Base-by-base conservation (phyloP, 37 sponge, comb jelly and placozoan genomes). In the Eunapius fragilis region DNA sequence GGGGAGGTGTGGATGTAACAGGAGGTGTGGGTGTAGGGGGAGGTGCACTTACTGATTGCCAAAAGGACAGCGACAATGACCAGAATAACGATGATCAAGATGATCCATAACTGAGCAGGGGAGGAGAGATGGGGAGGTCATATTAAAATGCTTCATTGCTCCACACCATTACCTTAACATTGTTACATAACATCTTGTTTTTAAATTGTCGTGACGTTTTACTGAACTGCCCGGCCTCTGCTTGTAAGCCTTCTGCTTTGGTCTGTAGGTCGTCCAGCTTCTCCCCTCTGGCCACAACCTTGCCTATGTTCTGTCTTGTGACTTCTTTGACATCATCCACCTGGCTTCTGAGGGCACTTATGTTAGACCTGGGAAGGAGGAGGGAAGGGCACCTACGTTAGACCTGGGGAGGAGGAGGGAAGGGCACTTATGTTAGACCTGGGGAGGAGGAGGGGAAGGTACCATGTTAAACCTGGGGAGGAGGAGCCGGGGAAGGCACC, bases 1-100 rank as follows among this genome's bases (percentile, higher is more conserved):
- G 6, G 41, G 14, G 22, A 17, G 58, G 58, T 58, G 58, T 19
- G 58, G 58, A 58, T 10, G 22, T 12, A 19, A 19, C 6, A 19
- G 58, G 14, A 19, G 58, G 58, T 58, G 58, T 1, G 7, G 58
- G 7, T 12, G 22, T 19, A 17, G n/a, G n/a, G n/a, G n/a, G n/a
- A 45, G 47, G 9, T 58, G 7, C 58, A 58, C 58, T 58, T 58
- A 58, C 58, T 58, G 25, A 93, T 87, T 35, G 87, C 88, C 25
- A 87, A 58, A 25, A 93, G 87, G 36, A n/a, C n/a, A n/a, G n/a
- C n/a, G n/a, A n/a, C n/a, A n/a, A n/a, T n/a, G n/a, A n/a, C n/a
- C n/a, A n/a, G n/a, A n/a, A n/a, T n/a, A n/a, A 93, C 84, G 45
- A 84, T 48, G 12, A 93, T 93, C 34, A 93, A 82, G 82, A 93